A percentile compares a stretch with the other conserved stretches of the same genome.
phyloP scores from a whole-genome alignment of 2,113 vertebrate species.

The Tychaedon coryphoeus region DNA sequence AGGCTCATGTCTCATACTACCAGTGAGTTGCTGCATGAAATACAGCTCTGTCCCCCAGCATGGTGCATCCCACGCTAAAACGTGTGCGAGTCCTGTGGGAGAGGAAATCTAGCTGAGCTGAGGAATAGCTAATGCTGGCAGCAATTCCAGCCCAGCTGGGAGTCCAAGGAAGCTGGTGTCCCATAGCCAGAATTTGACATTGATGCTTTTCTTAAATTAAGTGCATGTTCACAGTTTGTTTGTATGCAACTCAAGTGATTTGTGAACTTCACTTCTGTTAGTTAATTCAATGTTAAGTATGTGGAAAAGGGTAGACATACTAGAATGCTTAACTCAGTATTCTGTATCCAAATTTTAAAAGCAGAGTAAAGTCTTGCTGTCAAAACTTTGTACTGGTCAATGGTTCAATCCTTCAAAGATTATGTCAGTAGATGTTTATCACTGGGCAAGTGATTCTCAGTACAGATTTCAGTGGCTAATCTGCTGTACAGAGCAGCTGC shows the following conservation, averaged over 20 bases:
- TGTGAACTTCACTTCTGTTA: background rate
- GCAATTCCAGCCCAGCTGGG: background rate
- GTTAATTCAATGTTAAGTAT: background rate
- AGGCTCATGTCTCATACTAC: slow-evolving; percentile 32
- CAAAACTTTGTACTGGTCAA: background rate
- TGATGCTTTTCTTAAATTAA: slow-evolving; percentile 3
- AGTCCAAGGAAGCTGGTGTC: background rate
- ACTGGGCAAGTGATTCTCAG: background rate
- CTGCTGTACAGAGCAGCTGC: background rate
- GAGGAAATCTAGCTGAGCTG: background rate
- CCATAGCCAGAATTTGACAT: slow-evolving; percentile 5
- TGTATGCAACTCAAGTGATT: background rate
- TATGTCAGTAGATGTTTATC: background rate
- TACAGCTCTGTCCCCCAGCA: slow-evolving; percentile 28
- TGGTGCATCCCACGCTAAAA: slow-evolving; percentile 25
- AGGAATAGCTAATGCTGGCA: slow-evolving; percentile 17
- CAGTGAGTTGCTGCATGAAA: slow-evolving; percentile 48
- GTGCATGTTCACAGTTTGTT: background rate
- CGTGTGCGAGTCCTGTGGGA: slow-evolving; percentile 9
- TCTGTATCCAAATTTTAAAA: background rate
- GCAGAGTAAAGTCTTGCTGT: background rate
- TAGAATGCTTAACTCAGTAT: background rate
- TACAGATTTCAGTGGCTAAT: background rate
- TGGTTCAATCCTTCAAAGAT: background rate
- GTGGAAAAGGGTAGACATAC: background rate